These are phyloP conservation scores for Spondyliosoma cantharus DNA, from an alignment of 2,797 vertebrate species.

Conservation along the genomic window DNA sequence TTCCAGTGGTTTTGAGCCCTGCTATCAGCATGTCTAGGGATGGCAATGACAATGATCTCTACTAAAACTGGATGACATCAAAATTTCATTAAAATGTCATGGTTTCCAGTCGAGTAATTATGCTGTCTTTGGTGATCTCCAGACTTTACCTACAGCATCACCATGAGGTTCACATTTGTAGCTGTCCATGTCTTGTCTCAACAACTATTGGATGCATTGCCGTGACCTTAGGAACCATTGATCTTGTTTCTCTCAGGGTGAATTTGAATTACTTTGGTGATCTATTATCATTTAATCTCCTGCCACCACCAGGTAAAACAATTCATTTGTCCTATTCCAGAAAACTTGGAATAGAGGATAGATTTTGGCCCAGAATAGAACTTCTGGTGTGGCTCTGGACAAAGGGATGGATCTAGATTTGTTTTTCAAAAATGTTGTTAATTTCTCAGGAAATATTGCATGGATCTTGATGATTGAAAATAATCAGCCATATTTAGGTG, in stretches of 20 bases:
- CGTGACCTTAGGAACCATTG: neutral
- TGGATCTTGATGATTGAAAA: no score
- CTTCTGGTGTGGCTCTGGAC: no score
- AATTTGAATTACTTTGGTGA: no score
- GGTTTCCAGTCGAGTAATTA: neutral
- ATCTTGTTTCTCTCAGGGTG: neutral
- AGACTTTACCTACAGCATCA: neutral
- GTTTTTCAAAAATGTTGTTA: neutral
- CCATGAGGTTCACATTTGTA: neutral
- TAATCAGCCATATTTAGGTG: no score
- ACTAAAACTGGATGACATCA: neutral
- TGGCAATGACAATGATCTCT: neutral
- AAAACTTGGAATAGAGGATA: no score
- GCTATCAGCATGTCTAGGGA: neutral
- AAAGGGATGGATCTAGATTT: no score
- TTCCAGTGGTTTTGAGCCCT: no score
- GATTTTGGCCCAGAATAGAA: no score
- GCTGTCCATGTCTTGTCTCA: neutral
- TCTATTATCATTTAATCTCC: no score
- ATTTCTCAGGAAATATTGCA: no score
- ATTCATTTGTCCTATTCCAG: neutral
- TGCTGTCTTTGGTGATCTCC: neutral
- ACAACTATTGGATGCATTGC: no score
- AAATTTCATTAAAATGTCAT: neutral
- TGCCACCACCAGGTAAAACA: neutral